phyloP scores from a whole-genome alignment of 2,797 vertebrate genomes.

The Sitta carolinensis region DNA sequence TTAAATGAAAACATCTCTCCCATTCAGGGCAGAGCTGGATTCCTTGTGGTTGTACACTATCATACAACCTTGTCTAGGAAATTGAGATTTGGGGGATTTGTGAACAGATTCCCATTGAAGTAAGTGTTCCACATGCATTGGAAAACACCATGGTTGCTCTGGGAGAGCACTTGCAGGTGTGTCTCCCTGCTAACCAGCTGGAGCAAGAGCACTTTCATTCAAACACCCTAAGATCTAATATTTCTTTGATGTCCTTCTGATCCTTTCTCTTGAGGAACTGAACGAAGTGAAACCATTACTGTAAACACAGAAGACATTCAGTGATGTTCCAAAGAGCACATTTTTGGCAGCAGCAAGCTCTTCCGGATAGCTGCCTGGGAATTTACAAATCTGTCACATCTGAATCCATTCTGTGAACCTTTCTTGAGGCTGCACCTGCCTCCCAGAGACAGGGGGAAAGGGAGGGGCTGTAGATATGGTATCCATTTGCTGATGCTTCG shows the following conservation, averaged over 20 bases:
- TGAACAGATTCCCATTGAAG: background rate
- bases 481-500: background rate
- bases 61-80: background rate
- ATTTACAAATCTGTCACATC: background rate
- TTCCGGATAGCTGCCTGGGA: background rate
- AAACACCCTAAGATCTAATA: background rate
- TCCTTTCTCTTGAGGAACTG: background rate
- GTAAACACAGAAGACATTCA: slow-evolving; percentile 14
- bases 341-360: slow-evolving; percentile 18
- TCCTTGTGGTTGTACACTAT: background rate
- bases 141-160: background rate
- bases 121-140: background rate
- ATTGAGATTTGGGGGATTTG: background rate
- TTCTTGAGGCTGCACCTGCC: slow-evolving; percentile 11
- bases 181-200: background rate
- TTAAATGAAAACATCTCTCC: background rate
- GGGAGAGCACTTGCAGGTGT: background rate
- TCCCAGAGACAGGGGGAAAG: background rate
- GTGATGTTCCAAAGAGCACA: background rate
- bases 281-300: background rate
- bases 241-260: background rate
- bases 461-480: background rate
- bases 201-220: background rate
- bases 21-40: background rate
- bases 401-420: background rate